These are phyloP conservation scores for Burhinus oedicnemus DNA, from an alignment of 2,113 vertebrate species.

Conservation along the genomic window DNA sequence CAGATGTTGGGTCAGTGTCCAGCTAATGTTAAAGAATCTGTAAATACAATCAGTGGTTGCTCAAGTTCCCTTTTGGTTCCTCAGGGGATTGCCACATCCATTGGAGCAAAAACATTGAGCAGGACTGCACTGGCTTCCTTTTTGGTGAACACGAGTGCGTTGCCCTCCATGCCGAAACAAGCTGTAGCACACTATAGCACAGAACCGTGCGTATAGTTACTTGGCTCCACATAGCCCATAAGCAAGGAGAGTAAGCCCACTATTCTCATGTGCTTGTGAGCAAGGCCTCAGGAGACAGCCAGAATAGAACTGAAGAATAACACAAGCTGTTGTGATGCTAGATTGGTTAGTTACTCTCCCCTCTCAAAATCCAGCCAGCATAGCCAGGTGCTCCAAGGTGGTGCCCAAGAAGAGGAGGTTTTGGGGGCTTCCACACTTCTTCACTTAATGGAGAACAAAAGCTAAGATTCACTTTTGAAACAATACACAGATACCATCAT, in stretches of 20 bases:
- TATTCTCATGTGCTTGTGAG: background rate
- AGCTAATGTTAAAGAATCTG: background rate
- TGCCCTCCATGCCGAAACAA: rapidly evolving
- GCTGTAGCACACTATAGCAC: background rate
- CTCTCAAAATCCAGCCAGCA: background rate
- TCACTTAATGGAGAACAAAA: background rate
- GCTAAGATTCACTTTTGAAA: conserved; percentile 9
- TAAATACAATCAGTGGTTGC: background rate
- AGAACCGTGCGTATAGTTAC: rapidly evolving
- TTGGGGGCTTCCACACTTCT: background rate
- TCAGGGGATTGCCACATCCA: background rate
- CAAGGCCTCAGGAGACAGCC: background rate
- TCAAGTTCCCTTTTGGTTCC: background rate
- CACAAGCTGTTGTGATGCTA: background rate
- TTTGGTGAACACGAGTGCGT: rapidly evolving
- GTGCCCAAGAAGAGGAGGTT: background rate
- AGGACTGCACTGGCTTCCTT: background rate
- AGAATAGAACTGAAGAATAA: background rate
- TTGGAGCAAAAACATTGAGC: background rate
- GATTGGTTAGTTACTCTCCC: background rate
- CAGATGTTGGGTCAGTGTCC: background rate
- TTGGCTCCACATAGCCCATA: background rate
- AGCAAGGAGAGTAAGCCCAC: background rate
- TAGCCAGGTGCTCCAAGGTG: background rate
- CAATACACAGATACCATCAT: conserved; percentile 33